Evolutionary conservation across 2,797 vertebrate species (phyloP), one percentile per base, ranked within the genome.

Genomic region (Pseudochromis fuscus): DNA sequence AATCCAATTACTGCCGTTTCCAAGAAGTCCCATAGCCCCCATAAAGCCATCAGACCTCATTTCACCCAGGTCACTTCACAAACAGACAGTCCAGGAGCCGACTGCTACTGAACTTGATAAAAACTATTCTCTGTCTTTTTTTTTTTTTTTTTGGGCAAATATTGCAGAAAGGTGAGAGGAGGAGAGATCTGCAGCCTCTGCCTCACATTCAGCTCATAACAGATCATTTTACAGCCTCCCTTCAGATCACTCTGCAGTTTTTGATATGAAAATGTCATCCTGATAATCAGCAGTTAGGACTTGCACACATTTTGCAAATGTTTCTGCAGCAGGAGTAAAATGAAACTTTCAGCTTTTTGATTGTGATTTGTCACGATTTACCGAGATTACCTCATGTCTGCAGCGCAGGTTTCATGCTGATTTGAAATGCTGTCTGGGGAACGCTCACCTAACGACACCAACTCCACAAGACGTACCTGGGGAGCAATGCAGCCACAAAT

Each of bases 1-100:
- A 88, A 81, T 73, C 75, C 81, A 88, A 77, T 86, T 79, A 89
- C 45, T 72, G 50, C 44, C 3, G 82, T 83, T 88, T 89, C 80
- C 59, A 65, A 75, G 49, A 88, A 67, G 57, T 77, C 75, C 61
- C 81, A 52, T 64, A 75, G 67, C 59, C 56, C 75, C 69, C 68
- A 76, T 81, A 59, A 82, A 82, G 53, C 65, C 63, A 76, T 80
- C 68, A 75, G 65, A 69, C 75, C 72, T 72, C 44, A 77, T 84
- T 85, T 69, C 25, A 75, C 23, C 33, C 73, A 52, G 81, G 73
- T 82, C 86, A 74, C 57, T 81, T 73, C 76, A 86, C 71, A 84
- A 66, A 73, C 68, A 81, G 44, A 77, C 49, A 67, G 48, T 49
- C 44, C 21, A 58, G 56, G 30, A 68, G 28, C 28, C 18, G 42